phyloP scores from a whole-genome alignment of 2,113 vertebrate genomes.

The Diglossa brunneiventris region DNA sequence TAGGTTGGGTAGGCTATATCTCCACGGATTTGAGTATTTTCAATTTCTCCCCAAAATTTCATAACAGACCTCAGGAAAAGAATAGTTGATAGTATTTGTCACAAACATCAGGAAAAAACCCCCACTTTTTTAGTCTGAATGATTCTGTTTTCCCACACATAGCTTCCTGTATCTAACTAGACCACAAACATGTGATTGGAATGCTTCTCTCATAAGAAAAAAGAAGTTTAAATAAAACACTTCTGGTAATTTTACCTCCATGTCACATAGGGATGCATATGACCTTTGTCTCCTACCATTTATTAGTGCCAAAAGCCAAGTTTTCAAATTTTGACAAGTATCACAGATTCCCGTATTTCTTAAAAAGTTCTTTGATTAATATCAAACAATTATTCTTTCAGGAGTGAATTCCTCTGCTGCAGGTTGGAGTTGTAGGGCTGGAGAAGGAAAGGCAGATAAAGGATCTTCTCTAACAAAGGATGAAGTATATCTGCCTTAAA shows the following conservation, averaged over 20 bases:
- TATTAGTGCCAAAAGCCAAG: neutral
- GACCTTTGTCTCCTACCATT: neutral
- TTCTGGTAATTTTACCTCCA: neutral
- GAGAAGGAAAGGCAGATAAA: neutral
- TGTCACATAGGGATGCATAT: neutral
- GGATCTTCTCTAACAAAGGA: neutral
- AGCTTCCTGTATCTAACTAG: neutral
- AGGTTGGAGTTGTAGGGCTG: neutral
- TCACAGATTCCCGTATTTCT: neutral
- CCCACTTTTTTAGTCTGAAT: rapidly evolving
- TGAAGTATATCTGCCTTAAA: neutral
- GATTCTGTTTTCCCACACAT: neutral
- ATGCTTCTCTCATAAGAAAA: neutral
- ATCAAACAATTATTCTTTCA: neutral
- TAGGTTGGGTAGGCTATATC: neutral
- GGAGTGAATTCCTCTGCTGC: neutral
- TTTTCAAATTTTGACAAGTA: neutral
- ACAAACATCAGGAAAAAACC: neutral
- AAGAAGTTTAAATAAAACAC: neutral
- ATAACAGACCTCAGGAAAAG: neutral
- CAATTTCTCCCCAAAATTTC: neutral
- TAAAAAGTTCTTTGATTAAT: neutral
- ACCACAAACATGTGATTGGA: neutral
- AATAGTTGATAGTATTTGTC: neutral
- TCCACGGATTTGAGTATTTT: neutral